A percentile compares a stretch with the other conserved stretches of the same genome.
phyloP scores from a whole-genome alignment of 2,888 invertebrate genomes.

The Melolontha melolontha region DNA sequence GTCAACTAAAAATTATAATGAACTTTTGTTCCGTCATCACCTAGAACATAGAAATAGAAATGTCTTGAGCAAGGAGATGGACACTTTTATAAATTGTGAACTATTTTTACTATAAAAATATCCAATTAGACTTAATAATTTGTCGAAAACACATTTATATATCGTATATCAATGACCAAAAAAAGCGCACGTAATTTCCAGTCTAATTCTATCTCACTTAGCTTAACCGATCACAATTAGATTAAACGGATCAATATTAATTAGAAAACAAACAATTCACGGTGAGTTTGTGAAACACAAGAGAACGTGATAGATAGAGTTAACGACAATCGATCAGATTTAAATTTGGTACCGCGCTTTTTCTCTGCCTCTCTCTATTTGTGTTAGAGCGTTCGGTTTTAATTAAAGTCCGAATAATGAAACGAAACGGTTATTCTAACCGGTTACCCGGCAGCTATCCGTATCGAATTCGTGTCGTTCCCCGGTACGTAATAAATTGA shows the following conservation, averaged over 20 bases:
- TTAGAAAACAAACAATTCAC: constrained; percentile 32
- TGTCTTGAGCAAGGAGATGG: too few species aligned
- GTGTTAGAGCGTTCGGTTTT: constrained; percentile 7
- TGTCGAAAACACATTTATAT: too few species aligned
- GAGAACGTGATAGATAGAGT: background rate
- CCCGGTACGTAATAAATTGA: constrained; percentile 40
- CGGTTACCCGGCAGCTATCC: constrained; percentile 29
- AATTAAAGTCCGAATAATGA: constrained; percentile 29
- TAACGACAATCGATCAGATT: constrained; percentile 32
- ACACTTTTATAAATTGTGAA: too few species aligned
- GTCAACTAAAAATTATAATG: too few species aligned
- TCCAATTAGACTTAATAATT: too few species aligned
- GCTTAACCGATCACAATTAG: constrained; percentile 17
- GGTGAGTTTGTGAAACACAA: constrained; percentile 19
- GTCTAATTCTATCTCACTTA: too few species aligned
- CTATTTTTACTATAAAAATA: too few species aligned
- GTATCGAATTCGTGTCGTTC: constrained; percentile 42
- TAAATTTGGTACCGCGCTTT: background rate
- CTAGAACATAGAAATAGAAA: too few species aligned
- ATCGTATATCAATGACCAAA: too few species aligned
- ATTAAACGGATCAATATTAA: constrained; percentile 30
- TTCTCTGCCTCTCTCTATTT: background rate
- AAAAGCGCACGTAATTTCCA: too few species aligned
- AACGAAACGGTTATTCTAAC: constrained; percentile 31
- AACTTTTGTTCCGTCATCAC: too few species aligned